Evolutionary conservation across 2,797 vertebrate species (phyloP).

Genomic region (Melanogrammus aeglefinus): DNA sequence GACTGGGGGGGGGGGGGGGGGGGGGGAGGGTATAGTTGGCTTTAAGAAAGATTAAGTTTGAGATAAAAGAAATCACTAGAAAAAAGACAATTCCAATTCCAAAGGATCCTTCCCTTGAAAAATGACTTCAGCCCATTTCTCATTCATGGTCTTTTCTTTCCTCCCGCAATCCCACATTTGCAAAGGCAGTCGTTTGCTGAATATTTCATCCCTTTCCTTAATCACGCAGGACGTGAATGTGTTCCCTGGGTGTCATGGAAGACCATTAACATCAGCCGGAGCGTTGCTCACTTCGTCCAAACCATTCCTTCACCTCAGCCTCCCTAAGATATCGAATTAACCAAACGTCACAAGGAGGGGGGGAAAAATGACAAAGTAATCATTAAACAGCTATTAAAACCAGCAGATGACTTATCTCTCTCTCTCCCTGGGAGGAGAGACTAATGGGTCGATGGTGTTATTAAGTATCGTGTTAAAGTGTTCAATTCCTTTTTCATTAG

Average conservation of each 20-base stretch:
- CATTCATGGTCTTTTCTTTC: slow-evolving; percentile 1
- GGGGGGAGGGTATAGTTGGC: no score
- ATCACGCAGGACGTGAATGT: slow-evolving; percentile 29
- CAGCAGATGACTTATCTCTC: background rate
- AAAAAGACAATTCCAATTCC: background rate
- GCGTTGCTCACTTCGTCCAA: slow-evolving; percentile 35
- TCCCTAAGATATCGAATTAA: background rate
- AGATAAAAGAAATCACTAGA: background rate
- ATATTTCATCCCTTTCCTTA: slow-evolving; percentile 28
- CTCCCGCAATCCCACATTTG: slow-evolving; percentile 6
- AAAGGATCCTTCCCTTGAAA: slow-evolving; percentile 1
- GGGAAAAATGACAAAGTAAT: slow-evolving; percentile 2
- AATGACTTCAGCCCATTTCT: slow-evolving; percentile 10
- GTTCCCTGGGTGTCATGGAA: slow-evolving; percentile 32
- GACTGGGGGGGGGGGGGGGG: no score
- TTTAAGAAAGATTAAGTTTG: background rate
- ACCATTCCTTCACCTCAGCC: background rate
- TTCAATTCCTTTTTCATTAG: slow-evolving; percentile 39
- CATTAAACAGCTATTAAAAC: background rate
- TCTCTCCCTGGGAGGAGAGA: background rate
- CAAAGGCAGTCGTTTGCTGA: slow-evolving; percentile 17
- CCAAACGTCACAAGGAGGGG: slow-evolving; percentile 31
- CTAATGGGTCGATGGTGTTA: background rate
- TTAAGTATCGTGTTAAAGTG: slow-evolving; percentile 10
- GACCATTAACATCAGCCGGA: slow-evolving; percentile 27